Evolutionary conservation across 2,113 vertebrate species (phyloP), one percentile per base, ranked within the genome.

Genomic region (Stigmatopora nigra): DNA sequence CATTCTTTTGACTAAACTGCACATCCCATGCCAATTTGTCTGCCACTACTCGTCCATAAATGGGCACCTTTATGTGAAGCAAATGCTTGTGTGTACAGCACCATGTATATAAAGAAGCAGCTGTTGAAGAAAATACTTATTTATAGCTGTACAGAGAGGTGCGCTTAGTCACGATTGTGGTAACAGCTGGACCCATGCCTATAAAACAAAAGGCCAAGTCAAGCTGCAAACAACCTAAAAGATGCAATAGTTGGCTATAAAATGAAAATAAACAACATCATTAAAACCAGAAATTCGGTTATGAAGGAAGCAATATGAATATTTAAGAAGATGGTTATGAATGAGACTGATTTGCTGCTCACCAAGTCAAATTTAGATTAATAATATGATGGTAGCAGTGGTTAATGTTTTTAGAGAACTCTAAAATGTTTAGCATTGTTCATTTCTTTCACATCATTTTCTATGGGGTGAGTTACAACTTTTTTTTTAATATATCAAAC

Each of bases 181-280:
- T 62, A 62, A 20, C 70, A 65, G 74, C 64, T 68, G 57, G 3
- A 53, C 63, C 65, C 46, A 57, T 20, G 63, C 64, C 49, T 57
- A 9, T 71, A 41, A 63, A 62, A 25, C n/a, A n/a, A 25, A 68
- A 58, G 20, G 25, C 51, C 46, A 7, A 38, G 46, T 46, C 61
- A 31, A 64, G n/a, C 68, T 45, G 45, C 25, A 55, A 49, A 67
- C 53, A 63, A 17, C 12, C 36, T 58, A 41, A 44, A 7, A 41
- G 15, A 17, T 25, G 17, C 44, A 61, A 48, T 60, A 0, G 3
- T 44, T 44, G 36, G 31, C 31, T n/a, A 58, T 58, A 59, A 59
- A 59, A 38, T 38, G 1, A 38, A 38, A 16, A 59, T 5, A 36
- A 38, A 38, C 9, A 11, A 38, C n/a, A 16, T 15, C 4, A 38